Base-by-base conservation (phyloP, 1,140 invertebrate species). In the Heliconius hermathena region DNA sequence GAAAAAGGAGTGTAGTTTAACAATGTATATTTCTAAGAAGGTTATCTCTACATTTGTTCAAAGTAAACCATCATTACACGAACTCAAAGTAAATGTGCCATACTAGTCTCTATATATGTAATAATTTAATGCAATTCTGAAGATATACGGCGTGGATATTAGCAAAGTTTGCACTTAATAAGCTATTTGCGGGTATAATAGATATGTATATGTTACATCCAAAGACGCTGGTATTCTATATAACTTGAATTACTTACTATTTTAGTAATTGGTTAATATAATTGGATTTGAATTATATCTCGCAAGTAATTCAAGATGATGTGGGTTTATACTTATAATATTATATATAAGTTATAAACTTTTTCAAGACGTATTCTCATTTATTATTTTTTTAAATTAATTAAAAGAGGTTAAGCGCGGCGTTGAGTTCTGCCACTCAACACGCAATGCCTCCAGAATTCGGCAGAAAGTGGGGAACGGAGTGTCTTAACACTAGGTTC, bases 21-120 rank as follows among this genome's bases (percentile, higher is more conserved):
- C 71, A 79, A 74, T 74, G 38, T 57, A 74, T 70, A 57, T 20
- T 79, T 74, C 73, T 79, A 11, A 36, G 72, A 79, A 79, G 77
- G 57, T 49, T 71, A 66, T 60, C 49, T 78, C 18, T 26, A 26
- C 60, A 26, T 71, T 71, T 71, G 33, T 71, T 38, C 22, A 20
- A 38, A 71, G 57, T 29, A 26, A 66, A 13, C 22, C 60, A 11
- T 26, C 22, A 29, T 66, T 66, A 66, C 60, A 66, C 60, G 60
- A 66, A 66, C 22, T 66, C 60, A 8, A 6, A 66, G 60, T 66
- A 66, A 26, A 66, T 66, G 60, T 66, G 60, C 22, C 11, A 26
- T 66, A 66, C 20, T 57, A 57, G 8, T 3, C 2, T 52, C 49
- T 18, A 52, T 52, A 20, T 54, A 57, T 57, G 54, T 11, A 20